Evolutionary conservation across 1,140 invertebrate genomes (phyloP), one percentile per base, ranked within the genome.

Genomic region (Bombus confusus): DNA sequence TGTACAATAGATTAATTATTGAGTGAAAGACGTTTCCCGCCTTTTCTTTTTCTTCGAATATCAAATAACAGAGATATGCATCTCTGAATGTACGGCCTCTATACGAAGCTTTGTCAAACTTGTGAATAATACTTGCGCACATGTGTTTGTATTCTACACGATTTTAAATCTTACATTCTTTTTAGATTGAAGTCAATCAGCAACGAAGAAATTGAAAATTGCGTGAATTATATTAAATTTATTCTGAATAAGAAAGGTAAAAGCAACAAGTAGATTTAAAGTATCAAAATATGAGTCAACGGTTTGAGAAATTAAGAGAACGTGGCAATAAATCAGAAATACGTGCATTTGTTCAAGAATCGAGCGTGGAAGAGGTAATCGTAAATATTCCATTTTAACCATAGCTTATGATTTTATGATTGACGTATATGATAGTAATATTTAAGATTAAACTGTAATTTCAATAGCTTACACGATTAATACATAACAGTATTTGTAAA

Each of bases 391-490:
- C n/a, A 25, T 28, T 47, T 66, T 2, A 34, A 34, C 2, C 5
- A 37, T 62, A 62, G 13, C 28, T 3, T n/a, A 12, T 12, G 1
- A n/a, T 0, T 62, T 12, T 28, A 13, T 62, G 10, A 62, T 28
- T 52, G 18, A 52, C 18, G 47, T 52, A 62, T 28, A 10, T 43
- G 10, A 41, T 76, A 37, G 57, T 31, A 76, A 6, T 5, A 57
- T 68, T 52, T 25, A 15, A 66, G 41, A 15, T 39, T 25, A 87
- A 62, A 79, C n/a, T 66, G 31, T 15, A 18, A 10, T 57, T 59
- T 80, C 79, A 88, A 75, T 31, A 95, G 94, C 87, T 95, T 2
- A 85, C 72, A 9, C 81, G 91, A 34, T 86, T 92, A 83, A 62
- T 94, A 62, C 64, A 83, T 0, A 66, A 76, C 28, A 88, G 68